Evolutionary conservation across 2,113 vertebrate species (phyloP).

Genomic region (Vireo altiloquus): DNA sequence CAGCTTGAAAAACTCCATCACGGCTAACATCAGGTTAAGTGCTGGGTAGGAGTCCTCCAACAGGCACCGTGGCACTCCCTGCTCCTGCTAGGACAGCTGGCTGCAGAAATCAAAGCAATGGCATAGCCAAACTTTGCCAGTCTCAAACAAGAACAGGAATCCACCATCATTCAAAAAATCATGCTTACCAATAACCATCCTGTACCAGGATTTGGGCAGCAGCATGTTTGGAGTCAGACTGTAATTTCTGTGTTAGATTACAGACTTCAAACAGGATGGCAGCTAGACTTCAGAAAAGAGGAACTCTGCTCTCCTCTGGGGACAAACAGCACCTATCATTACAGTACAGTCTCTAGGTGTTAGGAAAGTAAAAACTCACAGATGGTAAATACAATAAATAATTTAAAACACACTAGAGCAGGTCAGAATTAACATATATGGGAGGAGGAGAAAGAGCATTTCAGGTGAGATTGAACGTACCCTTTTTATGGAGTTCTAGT

Average conservation of each 20-base stretch:
- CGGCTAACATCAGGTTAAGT: neutral
- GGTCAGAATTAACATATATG: neutral
- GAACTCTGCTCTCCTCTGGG: neutral
- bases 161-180: fast-evolving
- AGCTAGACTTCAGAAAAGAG: neutral
- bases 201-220: neutral
- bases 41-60: neutral
- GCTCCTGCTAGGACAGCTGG: neutral
- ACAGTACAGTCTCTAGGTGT: too few species aligned
- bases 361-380: neutral
- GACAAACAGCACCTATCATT: neutral
- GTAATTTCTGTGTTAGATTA: neutral
- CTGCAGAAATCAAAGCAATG: neutral
- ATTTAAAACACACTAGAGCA: neutral
- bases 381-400: neutral
- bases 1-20: neutral
- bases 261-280: neutral
- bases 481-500: neutral
- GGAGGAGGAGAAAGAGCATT: neutral
- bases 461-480: neutral
- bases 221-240: neutral
- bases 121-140: neutral
- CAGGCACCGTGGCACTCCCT: fast-evolving
- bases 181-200: neutral
- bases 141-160: neutral